Percentiles rank a stretch among this genome's conserved stretches.
Evolutionary conservation across 2,113 vertebrate genomes (phyloP).

Genomic region (Boleophthalmus pectinirostris): DNA sequence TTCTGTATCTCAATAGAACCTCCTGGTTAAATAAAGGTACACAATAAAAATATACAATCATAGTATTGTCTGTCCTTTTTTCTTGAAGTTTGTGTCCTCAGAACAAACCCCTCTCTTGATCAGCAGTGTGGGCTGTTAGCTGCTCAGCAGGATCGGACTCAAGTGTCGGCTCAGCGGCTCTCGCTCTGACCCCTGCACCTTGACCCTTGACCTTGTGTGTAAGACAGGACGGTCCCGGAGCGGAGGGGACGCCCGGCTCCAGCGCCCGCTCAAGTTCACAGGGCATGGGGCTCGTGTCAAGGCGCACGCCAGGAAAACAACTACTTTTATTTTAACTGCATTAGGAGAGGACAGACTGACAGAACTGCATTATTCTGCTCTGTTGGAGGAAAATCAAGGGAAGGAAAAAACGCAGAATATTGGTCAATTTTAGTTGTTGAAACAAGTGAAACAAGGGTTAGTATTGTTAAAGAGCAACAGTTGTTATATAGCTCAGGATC

Average conservation of each 20-base stretch:
- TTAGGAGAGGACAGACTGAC: background rate
- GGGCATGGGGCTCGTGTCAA: background rate
- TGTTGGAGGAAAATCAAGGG: background rate
- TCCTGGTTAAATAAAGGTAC: too few relatives aligned
- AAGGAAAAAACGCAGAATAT: too few relatives aligned
- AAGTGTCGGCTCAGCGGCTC: conserved; percentile 32
- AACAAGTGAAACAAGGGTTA: too few relatives aligned
- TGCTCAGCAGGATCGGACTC: conserved; percentile 25
- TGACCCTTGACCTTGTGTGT: conserved; percentile 66
- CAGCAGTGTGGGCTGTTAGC: conserved; percentile 1
- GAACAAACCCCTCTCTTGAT: background rate
- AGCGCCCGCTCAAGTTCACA: conserved; percentile 56
- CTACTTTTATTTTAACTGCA: background rate
- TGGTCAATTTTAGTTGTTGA: too few relatives aligned
- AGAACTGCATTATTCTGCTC: background rate
- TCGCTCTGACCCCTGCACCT: conserved; percentile 61
- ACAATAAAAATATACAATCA: too few relatives aligned
- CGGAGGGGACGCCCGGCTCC: conserved; percentile 23
- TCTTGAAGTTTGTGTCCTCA: too few relatives aligned
- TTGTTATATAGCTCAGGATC: too few relatives aligned
- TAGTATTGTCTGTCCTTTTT: too few relatives aligned
- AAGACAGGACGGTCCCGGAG: conserved; percentile 45
- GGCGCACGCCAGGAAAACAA: background rate
- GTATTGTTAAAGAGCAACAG: too few relatives aligned
- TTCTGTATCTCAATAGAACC: too few relatives aligned